phyloP scores from a whole-genome alignment of 2,888 invertebrate genomes.

The Heliothis peltigera region DNA sequence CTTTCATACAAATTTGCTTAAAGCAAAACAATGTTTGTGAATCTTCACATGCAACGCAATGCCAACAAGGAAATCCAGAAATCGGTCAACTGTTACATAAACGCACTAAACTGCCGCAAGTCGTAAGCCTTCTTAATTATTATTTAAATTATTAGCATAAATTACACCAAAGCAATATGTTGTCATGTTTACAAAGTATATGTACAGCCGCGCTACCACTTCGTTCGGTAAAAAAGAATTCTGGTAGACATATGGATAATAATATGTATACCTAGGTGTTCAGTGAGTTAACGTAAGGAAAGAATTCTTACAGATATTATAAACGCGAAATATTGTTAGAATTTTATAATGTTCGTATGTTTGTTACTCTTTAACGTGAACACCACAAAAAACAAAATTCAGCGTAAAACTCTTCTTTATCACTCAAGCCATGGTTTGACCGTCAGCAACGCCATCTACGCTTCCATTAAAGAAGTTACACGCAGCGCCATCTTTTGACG shows the following conservation, averaged over 20 bases:
- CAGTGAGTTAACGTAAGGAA: too few relatives aligned
- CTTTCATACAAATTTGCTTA: constrained; percentile 29
- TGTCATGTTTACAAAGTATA: constrained; percentile 6
- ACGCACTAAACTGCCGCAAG: constrained; percentile 25
- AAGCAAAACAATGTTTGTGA: constrained; percentile 9
- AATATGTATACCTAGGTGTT: too few relatives aligned
- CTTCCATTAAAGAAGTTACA: not conserved
- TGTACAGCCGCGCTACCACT: too few relatives aligned
- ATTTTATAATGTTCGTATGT: too few relatives aligned
- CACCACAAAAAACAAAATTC: too few relatives aligned
- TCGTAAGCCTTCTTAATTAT: constrained; percentile 32
- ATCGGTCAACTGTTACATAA: constrained; percentile 44
- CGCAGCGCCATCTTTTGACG: constrained; percentile 11
- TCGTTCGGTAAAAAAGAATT: too few relatives aligned
- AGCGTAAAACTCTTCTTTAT: too few relatives aligned
- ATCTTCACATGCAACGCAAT: constrained; percentile 17
- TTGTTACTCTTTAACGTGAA: too few relatives aligned
- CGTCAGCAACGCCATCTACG: constrained; percentile 36
- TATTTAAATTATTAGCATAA: constrained; percentile 48
- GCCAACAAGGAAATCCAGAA: constrained; percentile 36
- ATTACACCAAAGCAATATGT: not conserved
- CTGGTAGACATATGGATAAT: too few relatives aligned
- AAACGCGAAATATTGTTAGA: too few relatives aligned
- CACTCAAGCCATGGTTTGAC: too few relatives aligned
- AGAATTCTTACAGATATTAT: too few relatives aligned